Evolutionary conservation across 1,140 invertebrate species (phyloP).

Genomic region (Capitella teleta): DNA sequence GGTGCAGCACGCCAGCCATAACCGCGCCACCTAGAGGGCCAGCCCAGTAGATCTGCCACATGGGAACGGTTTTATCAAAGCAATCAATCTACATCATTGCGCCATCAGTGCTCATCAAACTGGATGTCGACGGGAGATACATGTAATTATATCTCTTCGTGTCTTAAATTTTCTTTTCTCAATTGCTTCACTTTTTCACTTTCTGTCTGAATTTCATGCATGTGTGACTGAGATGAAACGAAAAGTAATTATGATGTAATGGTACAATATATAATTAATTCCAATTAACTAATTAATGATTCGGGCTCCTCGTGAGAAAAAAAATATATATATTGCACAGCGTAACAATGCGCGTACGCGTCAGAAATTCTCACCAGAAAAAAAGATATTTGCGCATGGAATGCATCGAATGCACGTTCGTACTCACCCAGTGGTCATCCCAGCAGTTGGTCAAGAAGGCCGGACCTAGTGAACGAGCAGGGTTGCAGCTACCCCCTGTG

Average conservation of each 20-base stretch:
- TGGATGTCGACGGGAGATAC: neutral
- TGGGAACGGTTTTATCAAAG: neutral
- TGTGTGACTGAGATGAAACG: too few species aligned
- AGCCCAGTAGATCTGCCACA: constrained; percentile 39
- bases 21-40: constrained; percentile 34
- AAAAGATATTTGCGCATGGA: neutral
- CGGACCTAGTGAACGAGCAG: constrained; percentile 72
- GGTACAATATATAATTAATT: too few species aligned
- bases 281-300: too few species aligned
- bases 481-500: constrained; percentile 59
- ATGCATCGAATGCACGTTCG: neutral
- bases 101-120: too few species aligned
- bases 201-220: too few species aligned
- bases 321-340: too few species aligned
- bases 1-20: constrained; percentile 26
- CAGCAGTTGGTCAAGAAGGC: constrained; percentile 78
- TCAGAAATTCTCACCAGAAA: too few species aligned
- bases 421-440: constrained; percentile 71
- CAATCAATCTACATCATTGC: too few species aligned
- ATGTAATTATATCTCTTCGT: neutral
- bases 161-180: neutral
- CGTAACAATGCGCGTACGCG: too few species aligned
- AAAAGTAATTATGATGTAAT: too few species aligned
- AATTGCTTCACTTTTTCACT: too few species aligned
- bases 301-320: too few species aligned